Conservation (phyloP, 2,888 invertebrate species). For the Aphidoletes aphidimyza region DNA sequence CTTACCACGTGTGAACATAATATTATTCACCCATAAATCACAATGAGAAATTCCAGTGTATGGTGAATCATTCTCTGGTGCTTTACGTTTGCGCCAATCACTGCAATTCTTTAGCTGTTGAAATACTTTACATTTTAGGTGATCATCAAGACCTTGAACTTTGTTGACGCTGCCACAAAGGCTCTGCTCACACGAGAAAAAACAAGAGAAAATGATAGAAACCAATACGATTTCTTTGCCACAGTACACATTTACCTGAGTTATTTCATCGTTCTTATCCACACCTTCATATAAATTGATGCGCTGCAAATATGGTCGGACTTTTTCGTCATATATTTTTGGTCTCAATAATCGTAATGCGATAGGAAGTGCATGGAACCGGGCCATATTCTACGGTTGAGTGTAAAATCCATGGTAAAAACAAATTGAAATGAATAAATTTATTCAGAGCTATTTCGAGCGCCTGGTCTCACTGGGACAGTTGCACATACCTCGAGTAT, state of each 20-base stretch:
- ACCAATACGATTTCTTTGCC: too few relatives aligned
- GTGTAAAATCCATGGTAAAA: neutral
- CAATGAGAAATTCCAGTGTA: neutral
- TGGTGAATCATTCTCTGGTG: neutral
- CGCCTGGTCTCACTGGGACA: too few relatives aligned
- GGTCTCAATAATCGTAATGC: slow-evolving; percentile 68
- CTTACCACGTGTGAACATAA: slow-evolving; percentile 13
- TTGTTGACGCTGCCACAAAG: neutral
- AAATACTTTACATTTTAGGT: neutral
- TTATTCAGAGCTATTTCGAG: too few relatives aligned
- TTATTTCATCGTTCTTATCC: neutral
- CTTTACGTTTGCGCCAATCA: neutral
- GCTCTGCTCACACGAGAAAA: neutral
- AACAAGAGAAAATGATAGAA: too few relatives aligned
- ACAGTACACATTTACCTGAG: neutral
- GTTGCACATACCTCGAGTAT: slow-evolving; percentile 32
- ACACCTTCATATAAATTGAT: neutral
- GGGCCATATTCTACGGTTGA: slow-evolving; percentile 67
- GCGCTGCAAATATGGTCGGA: slow-evolving; percentile 61
- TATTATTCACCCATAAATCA: slow-evolving; percentile 14
- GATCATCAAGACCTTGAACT: neutral
- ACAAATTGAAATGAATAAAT: neutral
- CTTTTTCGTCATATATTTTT: slow-evolving; percentile 65
- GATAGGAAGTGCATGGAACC: slow-evolving; percentile 71
- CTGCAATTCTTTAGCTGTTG: neutral